phyloP scores from a whole-genome alignment of 2,888 invertebrate genomes.

The Epistrophella euchroma region DNA sequence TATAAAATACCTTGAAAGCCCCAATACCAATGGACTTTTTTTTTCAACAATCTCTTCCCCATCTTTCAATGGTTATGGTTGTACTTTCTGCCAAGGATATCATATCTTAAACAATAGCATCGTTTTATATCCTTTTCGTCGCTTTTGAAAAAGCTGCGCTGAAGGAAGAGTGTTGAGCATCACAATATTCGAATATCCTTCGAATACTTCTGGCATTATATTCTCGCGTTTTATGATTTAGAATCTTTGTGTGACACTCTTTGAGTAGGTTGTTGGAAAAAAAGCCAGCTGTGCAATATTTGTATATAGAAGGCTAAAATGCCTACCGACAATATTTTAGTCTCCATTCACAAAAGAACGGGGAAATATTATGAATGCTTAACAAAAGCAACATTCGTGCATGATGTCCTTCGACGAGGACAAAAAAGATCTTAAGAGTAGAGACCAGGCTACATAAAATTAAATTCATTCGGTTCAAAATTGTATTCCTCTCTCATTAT shows the following conservation, averaged over 20 bases:
- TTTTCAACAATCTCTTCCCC: slow-evolving; percentile 3
- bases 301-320: slow-evolving; percentile 12
- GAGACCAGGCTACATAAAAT: slow-evolving; percentile 18
- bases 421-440: slow-evolving; percentile 25
- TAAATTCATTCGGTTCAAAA: slow-evolving; percentile 37
- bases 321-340: slow-evolving; percentile 14
- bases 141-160: background rate
- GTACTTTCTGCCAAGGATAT: slow-evolving; percentile 45
- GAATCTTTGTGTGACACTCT: slow-evolving; percentile 23
- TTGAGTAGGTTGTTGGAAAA: background rate
- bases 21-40: slow-evolving; percentile 18
- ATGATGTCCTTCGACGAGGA: slow-evolving; percentile 20
- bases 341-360: slow-evolving; percentile 17
- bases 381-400: slow-evolving; percentile 33
- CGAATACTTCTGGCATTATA: slow-evolving; percentile 28
- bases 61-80: slow-evolving; percentile 35
- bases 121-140: background rate
- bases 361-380: slow-evolving; percentile 33
- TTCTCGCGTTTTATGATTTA: slow-evolving; percentile 40
- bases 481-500: slow-evolving; percentile 26
- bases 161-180: background rate
- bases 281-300: slow-evolving; percentile 29
- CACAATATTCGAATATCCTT: slow-evolving; percentile 25
- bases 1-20: slow-evolving; percentile 11
- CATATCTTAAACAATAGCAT: slow-evolving; percentile 32